These are phyloP conservation scores for Mesochorus sp. DNA, from an alignment of 2,888 invertebrate genomes.

Conservation along the genomic window DNA sequence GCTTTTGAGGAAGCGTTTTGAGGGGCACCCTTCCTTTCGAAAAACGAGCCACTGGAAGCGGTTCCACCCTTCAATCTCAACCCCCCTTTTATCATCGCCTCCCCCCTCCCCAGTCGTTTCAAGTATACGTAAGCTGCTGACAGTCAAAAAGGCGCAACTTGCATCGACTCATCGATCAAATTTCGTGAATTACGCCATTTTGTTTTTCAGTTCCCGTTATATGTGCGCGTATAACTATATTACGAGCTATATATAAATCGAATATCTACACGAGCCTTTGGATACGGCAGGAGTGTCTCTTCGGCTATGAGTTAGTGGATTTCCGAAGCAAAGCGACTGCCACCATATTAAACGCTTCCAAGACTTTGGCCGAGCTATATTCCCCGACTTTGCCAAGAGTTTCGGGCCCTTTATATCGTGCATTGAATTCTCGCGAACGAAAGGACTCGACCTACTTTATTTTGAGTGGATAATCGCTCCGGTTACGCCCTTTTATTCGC, in stretches of 20 bases:
- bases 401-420: neutral
- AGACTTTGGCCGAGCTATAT: conserved; percentile 39
- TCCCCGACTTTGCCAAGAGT: conserved; percentile 45
- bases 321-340: conserved; percentile 69
- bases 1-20: neutral
- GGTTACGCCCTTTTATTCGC: neutral
- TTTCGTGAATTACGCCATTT: neutral
- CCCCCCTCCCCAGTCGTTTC: neutral
- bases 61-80: conserved; percentile 45
- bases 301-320: conserved; percentile 74
- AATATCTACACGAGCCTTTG: conserved; percentile 8
- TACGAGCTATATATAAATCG: neutral
- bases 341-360: conserved; percentile 74
- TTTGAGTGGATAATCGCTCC: neutral
- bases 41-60: conserved; percentile 26
- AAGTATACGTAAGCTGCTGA: neutral
- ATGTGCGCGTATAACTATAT: no score
- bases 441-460: neutral
- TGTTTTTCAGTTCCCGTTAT: neutral
- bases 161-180: neutral
- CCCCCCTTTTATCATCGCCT: conserved; percentile 28
- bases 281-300: conserved; percentile 63
- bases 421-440: neutral
- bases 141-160: neutral
- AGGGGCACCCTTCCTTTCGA: conserved; percentile 26